Base-by-base conservation (phyloP, 1,140 invertebrate genomes). In the Mactra quadrangularis region DNA sequence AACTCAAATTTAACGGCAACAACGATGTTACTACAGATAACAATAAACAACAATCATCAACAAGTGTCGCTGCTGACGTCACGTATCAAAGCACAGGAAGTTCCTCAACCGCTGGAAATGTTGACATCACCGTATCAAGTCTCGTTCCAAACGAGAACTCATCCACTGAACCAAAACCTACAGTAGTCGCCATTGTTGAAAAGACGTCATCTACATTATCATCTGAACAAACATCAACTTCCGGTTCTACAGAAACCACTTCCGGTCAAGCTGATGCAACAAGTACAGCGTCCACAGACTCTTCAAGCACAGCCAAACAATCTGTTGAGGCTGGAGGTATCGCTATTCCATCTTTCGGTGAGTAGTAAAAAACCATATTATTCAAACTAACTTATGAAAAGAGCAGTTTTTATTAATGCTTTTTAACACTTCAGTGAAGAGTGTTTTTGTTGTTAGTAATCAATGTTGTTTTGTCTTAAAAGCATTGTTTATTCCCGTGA, bases 261-360 rank as follows among this genome's bases (percentile, higher is more conserved):
- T 41, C 38, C 38, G 38, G 6, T 7, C 6, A 41, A 41, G 38
- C 38, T 7, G 55, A 59, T n/a, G 25, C 25, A 31, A 59, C 11
- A 31, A 41, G 38, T 15, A 41, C 38, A 7, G 15, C 38, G 38
- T 41, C 38, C 38, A 15, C 6, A 41, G 38, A 41, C 6, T 6
- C 38, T 7, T 41, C 38, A 41, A 41, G 19, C n/a, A n/a, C 62
- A 3, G 25, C n/a, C n/a, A 25, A 70, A 52, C 6, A 45, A 19
- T 33, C 22, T 35, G 33, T 52, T 1, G 55, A 78, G 27, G 52
- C 41, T 25, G 76, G 76, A 13, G 76, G 76, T 0, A 68, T 78
- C 17, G 60, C 62, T 19, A 55, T 78, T 64, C 52, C 76, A 68
- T 33, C 76, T 15, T 66, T 68, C 31, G 50, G 76, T 78, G 33